These are phyloP conservation scores for Congeria kusceri DNA, from an alignment of 2,888 invertebrate genomes.

Conservation along the genomic window DNA sequence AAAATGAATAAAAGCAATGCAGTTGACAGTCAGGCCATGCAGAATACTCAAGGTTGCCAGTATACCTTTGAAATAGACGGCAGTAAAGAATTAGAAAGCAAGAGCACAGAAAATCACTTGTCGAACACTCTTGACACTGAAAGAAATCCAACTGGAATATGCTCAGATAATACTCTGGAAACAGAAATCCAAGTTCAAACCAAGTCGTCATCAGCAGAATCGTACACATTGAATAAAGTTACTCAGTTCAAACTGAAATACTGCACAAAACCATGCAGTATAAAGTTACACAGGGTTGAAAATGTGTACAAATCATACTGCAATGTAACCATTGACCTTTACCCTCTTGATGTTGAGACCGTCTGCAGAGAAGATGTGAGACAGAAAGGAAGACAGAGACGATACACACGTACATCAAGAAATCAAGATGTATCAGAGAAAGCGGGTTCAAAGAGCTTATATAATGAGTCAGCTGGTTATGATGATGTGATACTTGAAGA, in stretches of 20 bases:
- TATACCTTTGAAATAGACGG: too few species aligned
- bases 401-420: not conserved
- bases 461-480: constrained; percentile 5
- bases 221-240: constrained; percentile 2
- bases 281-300: constrained; percentile 12
- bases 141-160: too few species aligned
- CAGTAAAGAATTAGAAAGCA: too few species aligned
- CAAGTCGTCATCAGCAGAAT: not conserved
- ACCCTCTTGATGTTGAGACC: not conserved
- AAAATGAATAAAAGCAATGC: too few species aligned
- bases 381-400: not conserved
- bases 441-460: not conserved
- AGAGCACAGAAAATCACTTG: too few species aligned
- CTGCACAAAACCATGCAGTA: constrained; percentile 18
- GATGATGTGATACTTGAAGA: constrained; percentile 6
- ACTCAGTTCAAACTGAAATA: constrained; percentile 15
- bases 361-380: not conserved
- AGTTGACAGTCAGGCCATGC: too few species aligned
- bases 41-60: too few species aligned
- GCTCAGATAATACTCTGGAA: too few species aligned
- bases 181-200: too few species aligned
- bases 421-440: not conserved
- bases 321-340: constrained; percentile 13
- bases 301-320: not conserved
- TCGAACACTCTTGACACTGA: too few species aligned